Conservation (phyloP, 2,888 invertebrate species). For the Harpagoxenus sublaevis region DNA sequence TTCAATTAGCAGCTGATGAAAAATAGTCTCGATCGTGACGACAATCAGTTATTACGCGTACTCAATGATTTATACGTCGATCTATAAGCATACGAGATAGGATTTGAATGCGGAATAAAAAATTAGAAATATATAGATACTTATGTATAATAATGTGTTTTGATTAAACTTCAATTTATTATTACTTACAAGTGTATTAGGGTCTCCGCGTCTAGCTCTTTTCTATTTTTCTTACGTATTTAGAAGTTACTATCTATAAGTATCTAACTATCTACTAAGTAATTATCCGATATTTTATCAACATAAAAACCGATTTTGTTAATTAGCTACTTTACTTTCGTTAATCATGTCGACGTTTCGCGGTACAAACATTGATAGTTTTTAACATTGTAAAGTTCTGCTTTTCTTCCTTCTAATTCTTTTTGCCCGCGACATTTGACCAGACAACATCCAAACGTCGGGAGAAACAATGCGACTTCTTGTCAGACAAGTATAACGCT, state of each 20-base stretch:
- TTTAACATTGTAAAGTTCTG: neutral
- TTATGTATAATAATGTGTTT: neutral
- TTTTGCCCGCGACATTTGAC: slow-evolving; percentile 26
- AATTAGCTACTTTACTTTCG: neutral
- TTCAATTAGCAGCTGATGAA: slow-evolving; percentile 36
- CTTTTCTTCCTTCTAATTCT: neutral
- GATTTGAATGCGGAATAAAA: neutral
- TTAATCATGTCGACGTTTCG: neutral
- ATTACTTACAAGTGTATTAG: neutral
- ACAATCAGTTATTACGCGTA: neutral
- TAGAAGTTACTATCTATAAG: neutral
- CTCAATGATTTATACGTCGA: neutral
- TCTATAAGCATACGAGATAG: neutral
- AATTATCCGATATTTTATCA: neutral
- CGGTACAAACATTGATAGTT: neutral
- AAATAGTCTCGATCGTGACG: slow-evolving; percentile 32
- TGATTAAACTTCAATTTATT: neutral
- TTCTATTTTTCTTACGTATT: neutral
- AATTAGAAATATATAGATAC: neutral
- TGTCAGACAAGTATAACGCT: slow-evolving; percentile 20
- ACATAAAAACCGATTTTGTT: neutral
- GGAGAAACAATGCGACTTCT: slow-evolving; percentile 40
- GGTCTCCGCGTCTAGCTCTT: neutral
- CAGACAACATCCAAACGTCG: neutral
- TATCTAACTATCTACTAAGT: neutral